phyloP scores from a whole-genome alignment of 2,113 vertebrate species.

The Microcebus lehilahytsara region DNA sequence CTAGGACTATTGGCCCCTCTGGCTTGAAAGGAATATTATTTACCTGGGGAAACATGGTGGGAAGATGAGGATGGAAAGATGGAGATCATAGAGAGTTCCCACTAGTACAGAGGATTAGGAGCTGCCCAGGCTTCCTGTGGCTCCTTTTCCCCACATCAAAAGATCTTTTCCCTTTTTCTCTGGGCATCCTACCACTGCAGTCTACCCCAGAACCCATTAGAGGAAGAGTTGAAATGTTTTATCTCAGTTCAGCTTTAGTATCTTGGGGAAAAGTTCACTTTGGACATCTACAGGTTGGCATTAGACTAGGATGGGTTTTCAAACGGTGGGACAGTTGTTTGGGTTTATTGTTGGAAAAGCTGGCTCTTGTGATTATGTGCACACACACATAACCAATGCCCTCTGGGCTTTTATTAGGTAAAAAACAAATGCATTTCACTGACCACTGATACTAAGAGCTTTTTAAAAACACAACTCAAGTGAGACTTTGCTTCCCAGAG shows the following conservation, averaged over 20 bases:
- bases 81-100: not conserved
- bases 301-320: not conserved
- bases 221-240: not conserved
- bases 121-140: not conserved
- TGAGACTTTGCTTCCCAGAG: not conserved
- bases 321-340: not conserved
- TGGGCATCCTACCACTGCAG: not conserved
- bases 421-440: not conserved
- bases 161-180: not conserved
- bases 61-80: not conserved
- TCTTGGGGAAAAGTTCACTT: not conserved
- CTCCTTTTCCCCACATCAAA: not conserved
- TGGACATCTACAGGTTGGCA: not conserved
- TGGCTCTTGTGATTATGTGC: not conserved
- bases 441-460: not conserved
- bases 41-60: not conserved
- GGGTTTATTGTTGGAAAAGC: not conserved
- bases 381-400: fast-evolving
- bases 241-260: not conserved
- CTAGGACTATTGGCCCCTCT: not conserved
- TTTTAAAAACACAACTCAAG: not conserved
- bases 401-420: not conserved
- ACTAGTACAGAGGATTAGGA: not conserved
- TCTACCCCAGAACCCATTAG: not conserved
- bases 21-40: not conserved